Base-by-base conservation (phyloP, 1,140 invertebrate genomes). In the Bilobella aurantiaca region DNA sequence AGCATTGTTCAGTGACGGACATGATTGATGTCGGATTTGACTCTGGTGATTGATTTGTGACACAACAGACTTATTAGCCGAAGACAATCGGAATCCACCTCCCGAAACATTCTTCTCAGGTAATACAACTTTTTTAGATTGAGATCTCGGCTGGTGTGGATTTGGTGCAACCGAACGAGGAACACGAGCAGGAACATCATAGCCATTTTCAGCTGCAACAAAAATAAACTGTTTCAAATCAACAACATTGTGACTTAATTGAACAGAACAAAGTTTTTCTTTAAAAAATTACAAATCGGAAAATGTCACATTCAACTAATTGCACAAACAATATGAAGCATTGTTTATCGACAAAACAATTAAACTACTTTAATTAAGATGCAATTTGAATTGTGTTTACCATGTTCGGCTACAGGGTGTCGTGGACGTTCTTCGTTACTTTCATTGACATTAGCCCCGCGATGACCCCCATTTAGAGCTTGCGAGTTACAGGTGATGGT, bases 1-100 rank as follows among this genome's bases (percentile, higher is more conserved):
- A 21, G 30, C 53, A 30, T 63, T 68, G 32, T 63, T 25, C 3
- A 72, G 59, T 21, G 70, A 62, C 23, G 71, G 71, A 63, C 71
- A 72, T n/a, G 71, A 72, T 31, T 69, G 67, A 57, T 72, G 70
- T 3, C 67, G 68, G 49, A 67, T 61, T 58, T 72, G 66, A n/a
- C 65, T 63, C 21, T 67, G 61, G 1, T 64, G 61, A 29, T 57
- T 3, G 23, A 42, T n/a, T 64, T 64, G 63, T 31, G 56, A 58
- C 53, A 59, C 34, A 37, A 64, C 49, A 34, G 62, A 31, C 29
- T 67, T 67, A 16, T 62, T 53, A 2, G 14, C 3, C n/a, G 53
- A 25, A 21, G 42, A 27, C 62, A 63, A 29, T 21, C 62, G 62
- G 27, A 63, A 27, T 18, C 14, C 31, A 23, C 16, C 12, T 47